Evolutionary conservation across 2,797 vertebrate genomes (phyloP).

Genomic region (Clarias pachynema): DNA sequence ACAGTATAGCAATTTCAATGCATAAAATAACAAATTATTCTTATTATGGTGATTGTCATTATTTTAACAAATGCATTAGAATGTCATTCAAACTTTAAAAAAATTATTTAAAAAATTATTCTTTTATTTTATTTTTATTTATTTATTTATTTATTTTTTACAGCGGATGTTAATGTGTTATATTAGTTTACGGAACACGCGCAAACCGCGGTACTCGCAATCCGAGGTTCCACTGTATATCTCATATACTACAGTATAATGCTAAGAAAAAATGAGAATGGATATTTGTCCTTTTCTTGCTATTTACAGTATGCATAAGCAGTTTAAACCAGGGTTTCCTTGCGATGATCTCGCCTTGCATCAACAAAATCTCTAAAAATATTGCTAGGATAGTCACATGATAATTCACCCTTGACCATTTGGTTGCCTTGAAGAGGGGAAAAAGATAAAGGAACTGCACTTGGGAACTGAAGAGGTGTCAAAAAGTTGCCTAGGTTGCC

Average conservation of each 20-base stretch:
- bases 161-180: background rate
- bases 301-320: slow-evolving; percentile 13
- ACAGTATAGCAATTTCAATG: too few species aligned
- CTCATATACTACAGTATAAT: too few species aligned
- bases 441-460: slow-evolving; percentile 14
- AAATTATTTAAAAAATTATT: too few species aligned
- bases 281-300: background rate
- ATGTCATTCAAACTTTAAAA: too few species aligned
- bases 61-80: too few species aligned
- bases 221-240: too few species aligned
- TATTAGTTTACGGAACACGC: background rate
- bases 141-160: background rate
- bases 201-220: too few species aligned
- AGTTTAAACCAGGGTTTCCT: slow-evolving; percentile 24
- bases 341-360: slow-evolving; percentile 24
- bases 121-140: too few species aligned
- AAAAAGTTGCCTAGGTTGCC: background rate
- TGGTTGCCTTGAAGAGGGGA: background rate
- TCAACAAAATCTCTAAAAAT: slow-evolving; percentile 47
- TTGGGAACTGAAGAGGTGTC: slow-evolving; percentile 31
- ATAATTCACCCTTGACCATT: slow-evolving; percentile 42
- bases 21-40: too few species aligned
- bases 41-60: too few species aligned
- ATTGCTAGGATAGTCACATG: slow-evolving; percentile 15
- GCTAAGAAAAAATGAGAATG: background rate